A percentile compares a stretch with the other conserved stretches of the same genome.
Conservation (phyloP, 2,888 invertebrate genomes). For the Axea sp. region DNA sequence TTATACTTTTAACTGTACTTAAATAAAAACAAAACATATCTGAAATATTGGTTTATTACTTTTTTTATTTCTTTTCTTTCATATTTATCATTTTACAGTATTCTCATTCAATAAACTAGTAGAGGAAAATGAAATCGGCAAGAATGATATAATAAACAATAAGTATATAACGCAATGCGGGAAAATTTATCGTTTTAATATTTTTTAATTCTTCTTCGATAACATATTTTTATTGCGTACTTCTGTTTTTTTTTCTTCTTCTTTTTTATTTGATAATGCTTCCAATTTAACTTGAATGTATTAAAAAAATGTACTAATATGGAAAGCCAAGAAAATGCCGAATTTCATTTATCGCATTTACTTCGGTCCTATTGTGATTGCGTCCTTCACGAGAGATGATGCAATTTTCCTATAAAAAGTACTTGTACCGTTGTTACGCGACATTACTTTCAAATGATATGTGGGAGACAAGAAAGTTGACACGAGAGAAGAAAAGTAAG, state of each 20-base stretch:
- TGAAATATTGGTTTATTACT: too few relatives aligned
- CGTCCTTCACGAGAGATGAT: slow-evolving; percentile 16
- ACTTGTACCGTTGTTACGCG: slow-evolving; percentile 2
- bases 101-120: slow-evolving; percentile 70
- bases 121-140: slow-evolving; percentile 72
- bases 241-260: too few relatives aligned
- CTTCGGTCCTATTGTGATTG: neutral
- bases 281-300: slow-evolving; percentile 6
- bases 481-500: slow-evolving; percentile 41
- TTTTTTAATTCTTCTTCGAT: too few relatives aligned
- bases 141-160: slow-evolving; percentile 69
- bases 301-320: slow-evolving; percentile 7
- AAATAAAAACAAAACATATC: too few relatives aligned
- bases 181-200: slow-evolving; percentile 63
- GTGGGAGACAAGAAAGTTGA: slow-evolving; percentile 47
- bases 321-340: neutral
- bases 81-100: slow-evolving; percentile 70
- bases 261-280: too few relatives aligned
- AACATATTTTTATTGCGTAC: too few relatives aligned
- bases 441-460: slow-evolving; percentile 46
- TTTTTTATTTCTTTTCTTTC: slow-evolving; percentile 53
- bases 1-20: too few relatives aligned
- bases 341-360: slow-evolving; percentile 2
- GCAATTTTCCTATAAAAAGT: slow-evolving; percentile 38
- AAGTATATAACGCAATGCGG: slow-evolving; percentile 69